Evolutionary conservation across 92 coral and sea anemone genomes (phyloP).

Genomic region (Phymanthus crucifer): DNA sequence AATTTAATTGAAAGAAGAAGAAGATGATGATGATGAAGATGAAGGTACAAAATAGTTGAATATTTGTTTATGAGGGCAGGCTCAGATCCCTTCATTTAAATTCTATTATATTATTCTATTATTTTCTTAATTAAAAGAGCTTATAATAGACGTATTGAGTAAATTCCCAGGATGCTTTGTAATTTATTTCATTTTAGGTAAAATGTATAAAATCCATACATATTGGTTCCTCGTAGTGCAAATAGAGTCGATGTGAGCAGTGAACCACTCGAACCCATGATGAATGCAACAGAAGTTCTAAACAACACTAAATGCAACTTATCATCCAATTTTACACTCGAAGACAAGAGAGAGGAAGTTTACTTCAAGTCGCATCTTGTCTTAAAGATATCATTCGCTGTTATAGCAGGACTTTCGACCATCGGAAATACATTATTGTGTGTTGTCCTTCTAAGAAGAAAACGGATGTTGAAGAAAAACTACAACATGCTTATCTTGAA

Average conservation of each 20-base stretch:
- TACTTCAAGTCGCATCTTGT: background rate
- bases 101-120: no score
- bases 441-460: conserved; percentile 52
- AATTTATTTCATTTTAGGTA: no score
- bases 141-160: no score
- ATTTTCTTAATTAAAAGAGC: no score
- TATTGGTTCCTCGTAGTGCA: background rate
- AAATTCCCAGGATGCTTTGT: no score
- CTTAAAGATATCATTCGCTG: conserved; percentile 51
- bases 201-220: no score
- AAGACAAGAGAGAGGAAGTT: background rate
- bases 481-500: conserved; percentile 68
- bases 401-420: conserved; percentile 67
- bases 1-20: no score
- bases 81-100: no score
- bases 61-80: no score
- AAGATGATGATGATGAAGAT: no score
- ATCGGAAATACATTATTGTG: conserved; percentile 66
- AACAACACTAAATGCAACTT: background rate
- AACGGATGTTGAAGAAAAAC: conserved; percentile 62
- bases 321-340: background rate
- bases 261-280: background rate
- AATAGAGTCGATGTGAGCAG: background rate
- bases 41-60: no score
- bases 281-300: background rate